These are phyloP conservation scores for Cheilosia grossa DNA, from an alignment of 2,888 invertebrate genomes.

Conservation along the genomic window DNA sequence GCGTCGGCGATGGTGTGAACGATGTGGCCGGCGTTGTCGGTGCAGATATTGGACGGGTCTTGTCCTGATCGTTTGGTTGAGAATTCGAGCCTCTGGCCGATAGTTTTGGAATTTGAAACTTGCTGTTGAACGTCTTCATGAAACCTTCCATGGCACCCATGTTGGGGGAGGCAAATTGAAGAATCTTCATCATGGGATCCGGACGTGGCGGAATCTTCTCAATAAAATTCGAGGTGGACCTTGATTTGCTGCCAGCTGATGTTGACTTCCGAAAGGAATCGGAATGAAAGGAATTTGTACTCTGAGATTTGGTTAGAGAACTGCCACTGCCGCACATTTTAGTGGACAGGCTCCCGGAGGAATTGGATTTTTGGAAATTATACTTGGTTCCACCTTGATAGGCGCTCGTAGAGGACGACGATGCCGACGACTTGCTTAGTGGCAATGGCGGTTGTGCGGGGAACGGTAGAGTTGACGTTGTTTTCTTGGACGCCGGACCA, in stretches of 20 bases:
- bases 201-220: conserved; percentile 78
- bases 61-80: conserved; percentile 45
- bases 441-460: conserved; percentile 46
- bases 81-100: conserved; percentile 84
- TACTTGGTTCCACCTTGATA: conserved; percentile 77
- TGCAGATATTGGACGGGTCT: conserved; percentile 54
- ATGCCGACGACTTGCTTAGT: conserved; percentile 72
- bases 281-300: conserved; percentile 80
- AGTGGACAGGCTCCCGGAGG: conserved; percentile 81
- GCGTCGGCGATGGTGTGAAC: conserved; percentile 63
- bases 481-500: conserved; percentile 92
- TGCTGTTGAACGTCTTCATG: conserved; percentile 90
- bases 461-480: conserved; percentile 42
- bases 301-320: conserved; percentile 80
- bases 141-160: conserved; percentile 89
- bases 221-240: conserved; percentile 53
- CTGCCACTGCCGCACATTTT: conserved; percentile 78
- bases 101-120: conserved; percentile 94
- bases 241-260: conserved; percentile 37
- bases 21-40: conserved; percentile 63
- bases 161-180: conserved; percentile 84
- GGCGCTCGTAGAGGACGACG: conserved; percentile 11
- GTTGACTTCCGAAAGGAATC: conserved; percentile 74
- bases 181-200: conserved; percentile 84
- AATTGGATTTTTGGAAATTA: conserved; percentile 82